A percentile compares a stretch with the other conserved stretches of the same genome.
phyloP scores from a whole-genome alignment of 2,113 vertebrate species.

The Scomber scombrus region DNA sequence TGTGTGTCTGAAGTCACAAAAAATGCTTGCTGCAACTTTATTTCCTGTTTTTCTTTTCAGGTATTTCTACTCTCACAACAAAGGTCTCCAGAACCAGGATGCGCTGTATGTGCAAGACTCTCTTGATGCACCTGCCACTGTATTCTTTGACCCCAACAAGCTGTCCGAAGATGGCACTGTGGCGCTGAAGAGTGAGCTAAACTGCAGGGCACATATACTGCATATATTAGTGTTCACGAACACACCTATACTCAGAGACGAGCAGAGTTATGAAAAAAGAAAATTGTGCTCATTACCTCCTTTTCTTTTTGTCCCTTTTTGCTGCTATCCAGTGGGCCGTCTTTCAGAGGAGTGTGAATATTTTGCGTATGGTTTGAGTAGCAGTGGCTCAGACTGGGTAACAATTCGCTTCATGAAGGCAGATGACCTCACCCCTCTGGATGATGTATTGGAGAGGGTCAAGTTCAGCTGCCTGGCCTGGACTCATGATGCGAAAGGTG shows the following conservation, averaged over 20 bases:
- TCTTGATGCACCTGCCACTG: constrained; percentile 68
- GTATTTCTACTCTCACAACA: constrained; percentile 86
- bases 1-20: too few relatives aligned
- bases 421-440: constrained; percentile 72
- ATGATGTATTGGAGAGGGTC: constrained; percentile 83
- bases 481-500: constrained; percentile 84
- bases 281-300: background rate
- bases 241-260: background rate
- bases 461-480: constrained; percentile 88
- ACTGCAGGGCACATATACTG: background rate
- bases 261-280: background rate
- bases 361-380: constrained; percentile 85
- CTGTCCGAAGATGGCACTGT: constrained; percentile 86
- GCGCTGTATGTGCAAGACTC: constrained; percentile 84
- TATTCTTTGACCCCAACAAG: constrained; percentile 85
- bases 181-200: constrained; percentile 82
- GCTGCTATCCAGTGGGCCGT: constrained; percentile 78
- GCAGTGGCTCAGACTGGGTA: constrained; percentile 86
- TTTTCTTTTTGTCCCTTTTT: background rate
- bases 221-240: background rate
- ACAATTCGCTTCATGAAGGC: constrained; percentile 80
- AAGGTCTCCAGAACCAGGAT: constrained; percentile 86
- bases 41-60: constrained; percentile 59
- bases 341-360: constrained; percentile 85
- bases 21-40: background rate